A percentile compares a stretch with the other conserved stretches of the same genome.
phyloP scores from a whole-genome alignment of 2,888 invertebrate genomes.

The Cataglyphis rosenhaueri region DNA sequence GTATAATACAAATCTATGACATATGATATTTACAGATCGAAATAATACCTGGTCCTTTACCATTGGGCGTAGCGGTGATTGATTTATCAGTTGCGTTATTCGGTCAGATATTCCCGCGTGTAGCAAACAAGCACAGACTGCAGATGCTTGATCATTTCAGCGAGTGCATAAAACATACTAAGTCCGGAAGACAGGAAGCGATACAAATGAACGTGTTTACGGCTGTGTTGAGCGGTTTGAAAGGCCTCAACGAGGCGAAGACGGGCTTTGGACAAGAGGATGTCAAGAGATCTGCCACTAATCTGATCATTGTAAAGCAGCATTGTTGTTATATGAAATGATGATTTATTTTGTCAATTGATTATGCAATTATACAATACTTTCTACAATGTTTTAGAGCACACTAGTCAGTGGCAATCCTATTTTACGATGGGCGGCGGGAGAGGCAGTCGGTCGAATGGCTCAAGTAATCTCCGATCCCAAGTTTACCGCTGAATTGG shows the following conservation, averaged over 20 bases:
- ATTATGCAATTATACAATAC: not conserved
- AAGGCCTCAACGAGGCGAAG: constrained; percentile 95
- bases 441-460: constrained; percentile 97
- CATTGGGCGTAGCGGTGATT: constrained; percentile 98
- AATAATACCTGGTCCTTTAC: constrained; percentile 92
- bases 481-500: constrained; percentile 94
- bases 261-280: constrained; percentile 95
- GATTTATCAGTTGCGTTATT: constrained; percentile 97
- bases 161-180: constrained; percentile 97
- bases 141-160: constrained; percentile 99
- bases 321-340: not conserved
- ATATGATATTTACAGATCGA: constrained; percentile 86
- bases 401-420: constrained; percentile 92
- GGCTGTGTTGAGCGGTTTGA: constrained; percentile 95
- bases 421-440: constrained; percentile 96
- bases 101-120: constrained; percentile 97
- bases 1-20: constrained; percentile 1
- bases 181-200: constrained; percentile 96
- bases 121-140: constrained; percentile 97
- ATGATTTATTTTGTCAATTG: not conserved
- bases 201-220: constrained; percentile 98
- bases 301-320: constrained; percentile 90
- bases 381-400: constrained; percentile 85
- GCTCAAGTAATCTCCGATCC: constrained; percentile 96
- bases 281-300: constrained; percentile 93